These are phyloP conservation scores for Rhagoletis zephyria DNA, from an alignment of 1,140 invertebrate species.

Conservation along the genomic window DNA sequence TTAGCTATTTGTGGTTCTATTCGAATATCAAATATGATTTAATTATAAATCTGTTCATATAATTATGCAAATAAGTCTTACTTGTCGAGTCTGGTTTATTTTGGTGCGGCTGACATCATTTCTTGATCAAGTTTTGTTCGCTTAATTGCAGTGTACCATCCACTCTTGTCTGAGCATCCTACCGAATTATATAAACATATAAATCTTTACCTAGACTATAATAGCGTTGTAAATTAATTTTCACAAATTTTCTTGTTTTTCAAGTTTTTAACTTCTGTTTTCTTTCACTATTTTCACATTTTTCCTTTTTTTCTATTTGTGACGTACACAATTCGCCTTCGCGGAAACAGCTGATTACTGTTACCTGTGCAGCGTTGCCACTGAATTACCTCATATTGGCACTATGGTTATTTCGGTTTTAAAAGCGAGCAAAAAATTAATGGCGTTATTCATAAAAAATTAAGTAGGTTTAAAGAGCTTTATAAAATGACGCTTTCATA, in stretches of 20 bases:
- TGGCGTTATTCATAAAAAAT: too few relatives aligned
- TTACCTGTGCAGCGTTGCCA: too few relatives aligned
- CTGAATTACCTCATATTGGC: too few relatives aligned
- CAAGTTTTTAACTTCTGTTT: not conserved
- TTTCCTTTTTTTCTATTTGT: not conserved
- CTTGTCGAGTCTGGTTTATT: slow-evolving; percentile 35
- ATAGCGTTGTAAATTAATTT: not conserved
- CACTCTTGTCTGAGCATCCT: not conserved
- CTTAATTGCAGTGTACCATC: not conserved
- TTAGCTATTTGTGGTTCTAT: not conserved
- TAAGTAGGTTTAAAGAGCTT: too few relatives aligned
- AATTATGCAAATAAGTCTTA: not conserved
- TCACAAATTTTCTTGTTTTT: not conserved
- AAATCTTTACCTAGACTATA: not conserved
- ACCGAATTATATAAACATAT: not conserved
- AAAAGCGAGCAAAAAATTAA: too few relatives aligned
- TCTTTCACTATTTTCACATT: not conserved
- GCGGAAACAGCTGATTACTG: not conserved
- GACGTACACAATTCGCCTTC: not conserved
- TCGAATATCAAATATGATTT: not conserved
- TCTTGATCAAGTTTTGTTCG: not conserved
- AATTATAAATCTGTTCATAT: not conserved
- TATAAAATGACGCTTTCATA: too few relatives aligned
- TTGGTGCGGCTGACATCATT: slow-evolving; percentile 12
- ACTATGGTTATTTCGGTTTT: too few relatives aligned